Percentiles rank a stretch among this genome's conserved stretches.
Conservation (phyloP, 2,113 vertebrate genomes). For the Reinhardtius hippoglossoides region DNA sequence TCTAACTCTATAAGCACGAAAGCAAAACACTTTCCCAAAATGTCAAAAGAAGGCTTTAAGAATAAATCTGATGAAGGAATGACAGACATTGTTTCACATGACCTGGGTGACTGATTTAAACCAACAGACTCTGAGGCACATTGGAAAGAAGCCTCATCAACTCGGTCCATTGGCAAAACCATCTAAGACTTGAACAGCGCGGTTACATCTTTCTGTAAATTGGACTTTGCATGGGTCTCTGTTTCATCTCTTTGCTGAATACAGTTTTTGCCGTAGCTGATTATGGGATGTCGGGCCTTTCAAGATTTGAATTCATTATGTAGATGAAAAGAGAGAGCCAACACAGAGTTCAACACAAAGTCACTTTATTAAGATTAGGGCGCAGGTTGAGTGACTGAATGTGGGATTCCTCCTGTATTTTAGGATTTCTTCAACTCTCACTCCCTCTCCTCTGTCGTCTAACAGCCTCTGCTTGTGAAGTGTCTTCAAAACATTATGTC, state of each 20-base stretch:
- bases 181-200: not conserved
- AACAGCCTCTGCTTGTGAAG: not conserved
- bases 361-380: constrained; percentile 74
- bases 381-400: constrained; percentile 42
- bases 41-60: not conserved
- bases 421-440: constrained; percentile 5
- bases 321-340: constrained; percentile 61
- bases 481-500: constrained; percentile 20
- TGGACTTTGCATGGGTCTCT: constrained; percentile 34
- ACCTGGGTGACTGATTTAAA: not conserved
- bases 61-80: not conserved
- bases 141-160: not conserved
- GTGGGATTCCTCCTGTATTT: constrained; percentile 26
- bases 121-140: not conserved
- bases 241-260: constrained; percentile 50
- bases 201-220: not conserved
- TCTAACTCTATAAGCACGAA: too few relatives aligned
- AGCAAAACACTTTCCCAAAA: not conserved
- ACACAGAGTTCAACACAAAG: constrained; percentile 73
- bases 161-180: not conserved
- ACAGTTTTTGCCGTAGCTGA: constrained; percentile 5
- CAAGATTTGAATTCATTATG: constrained; percentile 33
- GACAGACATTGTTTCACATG: not conserved
- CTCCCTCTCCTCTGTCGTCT: constrained; percentile 1
- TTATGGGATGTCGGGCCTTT: constrained; percentile 25